Base-by-base conservation (phyloP, 2,113 vertebrate species). In the Ardeotis arabs region DNA sequence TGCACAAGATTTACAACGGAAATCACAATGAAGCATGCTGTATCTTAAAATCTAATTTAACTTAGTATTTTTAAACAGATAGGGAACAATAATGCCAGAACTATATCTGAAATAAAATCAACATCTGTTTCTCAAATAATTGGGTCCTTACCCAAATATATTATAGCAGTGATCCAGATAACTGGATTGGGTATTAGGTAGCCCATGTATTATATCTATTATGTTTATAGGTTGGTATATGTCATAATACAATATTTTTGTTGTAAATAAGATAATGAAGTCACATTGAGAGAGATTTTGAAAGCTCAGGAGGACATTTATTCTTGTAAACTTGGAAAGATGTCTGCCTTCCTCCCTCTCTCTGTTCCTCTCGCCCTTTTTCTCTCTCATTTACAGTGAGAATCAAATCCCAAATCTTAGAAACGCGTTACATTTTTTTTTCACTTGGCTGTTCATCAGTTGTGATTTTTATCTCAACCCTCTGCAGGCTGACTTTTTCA, bases 41-140 rank as follows among this genome's bases (percentile, higher is more conserved):
- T 78, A 78, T 78, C 78, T 92, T 91, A 89, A 84, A 86, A 95
- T 77, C 15, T 47, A 77, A 67, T 91, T 89, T 87, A 83, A 64
- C 35, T 92, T 82, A 35, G 3, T 85, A 82, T 87, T 89, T 93
- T 87, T 62, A 52, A 86, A 60, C 25, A 77, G 27, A 44, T 4
- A 89, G 35, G 37, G 23, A 91, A 76, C 45, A 74, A 77, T 33
- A 93, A 89, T 67, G 35, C 28, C 44, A 60, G 77, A 87, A 59
- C 15, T 60, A 4, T 35, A 49, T 64, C 44, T 78, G 77, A 91
- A 92, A 87, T 75, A 15, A 87, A 93, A 77, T 41, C 0, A 2
- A 14, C 31, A 55, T 66, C 72, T 72, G 15, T 67, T 95, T 89
- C 56, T 44, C 33, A 74, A 87, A 84, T 39, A 75, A 64, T 47